Conservation (phyloP, 2,888 invertebrate species). For the Drosophila maculinotata region DNA sequence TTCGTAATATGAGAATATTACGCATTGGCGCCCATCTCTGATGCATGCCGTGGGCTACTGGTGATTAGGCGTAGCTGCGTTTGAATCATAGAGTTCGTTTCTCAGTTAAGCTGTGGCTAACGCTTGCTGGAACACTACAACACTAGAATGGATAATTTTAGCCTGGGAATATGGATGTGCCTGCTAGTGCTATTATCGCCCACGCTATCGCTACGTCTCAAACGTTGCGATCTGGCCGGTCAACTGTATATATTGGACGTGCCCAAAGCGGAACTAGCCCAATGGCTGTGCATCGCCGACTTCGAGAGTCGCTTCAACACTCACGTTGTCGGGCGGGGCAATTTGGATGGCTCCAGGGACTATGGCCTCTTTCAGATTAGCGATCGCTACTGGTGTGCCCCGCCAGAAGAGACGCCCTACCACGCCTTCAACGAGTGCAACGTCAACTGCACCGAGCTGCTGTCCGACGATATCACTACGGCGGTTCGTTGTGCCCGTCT, state of each 20-base stretch:
- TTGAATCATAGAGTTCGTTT: conserved; percentile 8
- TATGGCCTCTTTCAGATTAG: conserved; percentile 85
- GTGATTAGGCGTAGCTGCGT: conserved; percentile 20
- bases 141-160: conserved; percentile 29
- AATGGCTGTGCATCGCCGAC: conserved; percentile 82
- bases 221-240: conserved; percentile 79
- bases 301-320: conserved; percentile 85
- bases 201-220: conserved; percentile 57
- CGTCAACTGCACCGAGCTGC: conserved; percentile 78
- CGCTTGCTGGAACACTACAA: conserved; percentile 23
- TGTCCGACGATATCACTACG: conserved; percentile 80
- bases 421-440: conserved; percentile 81
- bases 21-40: conserved; percentile 41
- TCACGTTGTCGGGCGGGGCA: conserved; percentile 84
- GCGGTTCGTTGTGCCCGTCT: conserved; percentile 80
- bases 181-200: conserved; percentile 18
- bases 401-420: conserved; percentile 64
- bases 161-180: conserved; percentile 16
- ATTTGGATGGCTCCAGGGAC: conserved; percentile 85
- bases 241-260: conserved; percentile 82
- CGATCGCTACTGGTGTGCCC: conserved; percentile 84
- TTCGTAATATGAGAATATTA: not conserved
- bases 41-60: conserved; percentile 7
- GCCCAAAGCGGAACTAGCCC: conserved; percentile 75
- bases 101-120: conserved; percentile 32